Evolutionary conservation across 2,888 invertebrate species (phyloP).

Genomic region (Emmelina monodactyla): DNA sequence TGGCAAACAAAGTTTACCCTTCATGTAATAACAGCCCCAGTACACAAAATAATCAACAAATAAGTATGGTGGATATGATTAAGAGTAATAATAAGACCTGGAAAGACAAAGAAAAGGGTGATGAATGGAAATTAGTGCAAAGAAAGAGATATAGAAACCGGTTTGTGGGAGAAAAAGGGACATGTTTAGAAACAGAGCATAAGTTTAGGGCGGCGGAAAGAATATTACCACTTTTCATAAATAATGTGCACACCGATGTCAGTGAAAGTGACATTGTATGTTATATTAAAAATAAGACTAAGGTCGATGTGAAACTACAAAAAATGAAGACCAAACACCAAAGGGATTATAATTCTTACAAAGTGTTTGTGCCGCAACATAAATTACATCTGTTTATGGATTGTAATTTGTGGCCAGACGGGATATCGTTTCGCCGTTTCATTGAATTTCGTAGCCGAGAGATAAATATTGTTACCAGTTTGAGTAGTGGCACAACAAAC

Average conservation of each 20-base stretch:
- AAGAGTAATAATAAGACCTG: neutral
- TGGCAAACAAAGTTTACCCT: neutral
- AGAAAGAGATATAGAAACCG: conserved; percentile 6
- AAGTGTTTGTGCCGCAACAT: conserved; percentile 1
- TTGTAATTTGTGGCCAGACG: conserved; percentile 4
- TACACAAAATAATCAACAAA: neutral
- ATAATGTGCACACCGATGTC: conserved; percentile 4
- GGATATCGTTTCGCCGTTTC: conserved; percentile 5
- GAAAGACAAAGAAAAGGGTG: conserved; percentile 1
- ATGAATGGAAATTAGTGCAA: conserved; percentile 4
- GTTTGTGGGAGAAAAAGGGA: conserved; percentile 6
- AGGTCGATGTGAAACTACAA: neutral
- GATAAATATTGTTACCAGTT: neutral
- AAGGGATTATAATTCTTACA: conserved; percentile 6
- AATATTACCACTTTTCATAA: conserved; percentile 5
- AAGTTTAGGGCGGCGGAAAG: conserved; percentile 4
- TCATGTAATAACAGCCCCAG: neutral
- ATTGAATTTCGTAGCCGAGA: conserved; percentile 1
- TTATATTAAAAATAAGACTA: conserved; percentile 4
- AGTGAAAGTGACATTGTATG: conserved; percentile 1
- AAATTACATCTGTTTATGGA: conserved; percentile 3
- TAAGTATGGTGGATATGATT: conserved; percentile 1
- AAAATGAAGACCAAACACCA: conserved; percentile 3
- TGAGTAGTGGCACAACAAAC: neutral
- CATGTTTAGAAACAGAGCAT: conserved; percentile 2